Conservation (phyloP, 2,888 invertebrate species). For the Campoletis raptor region DNA sequence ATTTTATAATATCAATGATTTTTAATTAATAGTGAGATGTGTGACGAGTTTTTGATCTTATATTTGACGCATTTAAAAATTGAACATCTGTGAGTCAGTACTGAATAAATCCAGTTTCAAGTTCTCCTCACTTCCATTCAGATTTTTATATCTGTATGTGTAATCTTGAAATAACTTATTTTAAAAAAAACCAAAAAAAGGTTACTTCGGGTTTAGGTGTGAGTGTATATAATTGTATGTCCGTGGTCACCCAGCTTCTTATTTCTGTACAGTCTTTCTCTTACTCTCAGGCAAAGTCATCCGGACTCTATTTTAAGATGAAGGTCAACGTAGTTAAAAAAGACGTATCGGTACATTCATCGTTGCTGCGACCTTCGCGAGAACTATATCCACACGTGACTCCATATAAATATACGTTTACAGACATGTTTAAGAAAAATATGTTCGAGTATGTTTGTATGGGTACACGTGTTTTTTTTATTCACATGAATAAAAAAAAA, state of each 20-base stretch:
- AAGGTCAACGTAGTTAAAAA: conserved; percentile 73
- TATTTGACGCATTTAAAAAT: not conserved
- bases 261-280: not conserved
- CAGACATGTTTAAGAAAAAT: not conserved
- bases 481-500: not conserved
- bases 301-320: conserved; percentile 74
- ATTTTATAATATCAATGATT: not conserved
- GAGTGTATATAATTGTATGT: conserved; percentile 7
- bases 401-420: not conserved
- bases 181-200: conserved; percentile 36
- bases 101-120: conserved; percentile 1
- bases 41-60: not conserved
- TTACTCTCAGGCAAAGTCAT: conserved; percentile 66
- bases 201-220: conserved; percentile 16
- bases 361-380: conserved; percentile 71
- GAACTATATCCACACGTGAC: conserved; percentile 2
- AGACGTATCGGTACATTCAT: conserved; percentile 71
- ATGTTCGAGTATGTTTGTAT: not conserved
- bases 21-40: not conserved
- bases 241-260: conserved; percentile 24
- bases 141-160: not conserved
- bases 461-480: not conserved
- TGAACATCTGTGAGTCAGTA: not conserved
- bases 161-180: conserved; percentile 21
- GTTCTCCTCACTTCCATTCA: conserved; percentile 8